These are phyloP conservation scores for Arctia plantaginis DNA, from an alignment of 2,888 invertebrate genomes.

Conservation along the genomic window DNA sequence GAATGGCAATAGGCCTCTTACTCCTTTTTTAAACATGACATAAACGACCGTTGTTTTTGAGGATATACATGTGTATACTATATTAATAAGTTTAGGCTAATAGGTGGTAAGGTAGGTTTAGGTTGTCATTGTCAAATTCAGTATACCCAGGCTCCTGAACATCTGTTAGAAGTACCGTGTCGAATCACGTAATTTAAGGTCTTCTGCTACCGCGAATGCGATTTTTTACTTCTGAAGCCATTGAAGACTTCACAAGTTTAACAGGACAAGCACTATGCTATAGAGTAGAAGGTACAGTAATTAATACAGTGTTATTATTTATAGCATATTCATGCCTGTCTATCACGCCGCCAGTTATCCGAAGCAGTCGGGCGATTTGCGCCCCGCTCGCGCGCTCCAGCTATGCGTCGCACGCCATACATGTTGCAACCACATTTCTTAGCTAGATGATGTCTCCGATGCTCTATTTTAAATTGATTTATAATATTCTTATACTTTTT, in stretches of 20 bases:
- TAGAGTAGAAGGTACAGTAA: neutral
- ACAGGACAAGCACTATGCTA: neutral
- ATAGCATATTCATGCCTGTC: slow-evolving; percentile 15
- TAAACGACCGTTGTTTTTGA: too few species aligned
- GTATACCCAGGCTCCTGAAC: neutral
- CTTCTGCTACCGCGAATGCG: neutral
- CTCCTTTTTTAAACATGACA: neutral
- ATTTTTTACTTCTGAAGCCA: neutral
- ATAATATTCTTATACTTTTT: neutral
- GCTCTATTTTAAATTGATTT: slow-evolving; percentile 48
- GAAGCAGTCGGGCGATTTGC: slow-evolving; percentile 69
- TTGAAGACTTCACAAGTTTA: neutral
- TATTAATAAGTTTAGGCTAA: too few species aligned
- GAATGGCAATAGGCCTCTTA: neutral
- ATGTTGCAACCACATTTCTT: slow-evolving; percentile 64
- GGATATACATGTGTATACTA: too few species aligned
- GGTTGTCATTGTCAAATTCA: neutral
- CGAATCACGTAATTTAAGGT: neutral
- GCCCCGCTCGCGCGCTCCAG: slow-evolving; percentile 58
- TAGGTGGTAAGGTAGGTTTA: neutral
- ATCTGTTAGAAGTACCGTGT: neutral
- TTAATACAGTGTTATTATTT: neutral
- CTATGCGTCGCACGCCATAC: slow-evolving; percentile 64
- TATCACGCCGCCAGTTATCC: slow-evolving; percentile 59
- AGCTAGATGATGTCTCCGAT: slow-evolving; percentile 32